Base-by-base conservation (phyloP, 2,888 invertebrate species). In the Cordilura impudica region DNA sequence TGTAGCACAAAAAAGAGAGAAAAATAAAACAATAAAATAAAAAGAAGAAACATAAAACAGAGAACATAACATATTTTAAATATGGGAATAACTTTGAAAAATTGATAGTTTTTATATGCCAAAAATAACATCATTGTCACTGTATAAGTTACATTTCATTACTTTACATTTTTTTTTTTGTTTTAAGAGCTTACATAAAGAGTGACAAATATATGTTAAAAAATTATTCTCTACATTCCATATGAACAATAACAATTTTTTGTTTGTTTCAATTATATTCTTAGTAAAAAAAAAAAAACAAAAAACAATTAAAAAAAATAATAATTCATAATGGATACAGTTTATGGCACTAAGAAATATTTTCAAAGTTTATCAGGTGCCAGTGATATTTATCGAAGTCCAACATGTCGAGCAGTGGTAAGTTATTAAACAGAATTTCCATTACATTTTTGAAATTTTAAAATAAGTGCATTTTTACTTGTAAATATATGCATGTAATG, bases 311-410 rank as follows among this genome's bases (percentile, higher is more conserved):
- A n/a, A n/a, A n/a, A n/a, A n/a, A n/a, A n/a, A n/a, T n/a, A n/a
- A n/a, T 21, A 66, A 74, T 35, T 60, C 77, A 80, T 60, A 65
- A 90, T 90, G 90, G 90, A 90, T 82, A 89, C 90, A 21, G 89
- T 90, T 71, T 90, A 90, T 81, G 90, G 89, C 18, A 90, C 90
- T 73, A 90, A 90, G 84, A 90, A 90, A 79, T 90, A 90, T 80
- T 90, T 90, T 77, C 90, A 90, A 81, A 90, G 89, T 77, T 84
- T 90, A 82, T 89, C 89, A 61, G 89, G 86, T 60, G 88, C 87
- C 60, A 89, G 89, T 80, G 90, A 90, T 83, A 89, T 89, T 74
- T 89, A 90, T 83, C 86, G 90, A 18, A 85, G 87, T 56, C 88
- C 87, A 81, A 86, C 88, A 77, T 88, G 88, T 81, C 87, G 90